Conservation (phyloP, 2,797 vertebrate species). For the Sebastes minor region DNA sequence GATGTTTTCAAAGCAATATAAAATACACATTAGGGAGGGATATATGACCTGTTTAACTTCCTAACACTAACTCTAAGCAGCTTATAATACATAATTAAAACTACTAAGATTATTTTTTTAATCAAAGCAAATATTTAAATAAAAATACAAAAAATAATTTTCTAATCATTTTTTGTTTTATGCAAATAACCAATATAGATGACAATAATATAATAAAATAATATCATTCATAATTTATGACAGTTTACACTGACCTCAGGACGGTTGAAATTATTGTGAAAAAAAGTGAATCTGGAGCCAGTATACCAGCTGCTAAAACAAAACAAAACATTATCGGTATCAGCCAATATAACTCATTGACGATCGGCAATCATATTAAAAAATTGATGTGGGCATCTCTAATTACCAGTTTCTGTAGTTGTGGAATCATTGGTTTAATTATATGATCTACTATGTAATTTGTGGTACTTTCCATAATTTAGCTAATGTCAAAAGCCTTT, state of each 20-base stretch:
- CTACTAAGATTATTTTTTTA: not conserved
- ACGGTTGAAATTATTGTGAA: not conserved
- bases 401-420: not conserved
- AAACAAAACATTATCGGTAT: not conserved
- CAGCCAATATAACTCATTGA: too few relatives aligned
- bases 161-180: too few relatives aligned
- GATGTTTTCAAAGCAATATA: not conserved
- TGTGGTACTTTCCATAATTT: not conserved
- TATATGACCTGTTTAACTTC: not conserved
- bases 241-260: not conserved
- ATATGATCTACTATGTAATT: not conserved
- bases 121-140: not conserved
- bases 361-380: too few relatives aligned
- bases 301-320: not conserved
- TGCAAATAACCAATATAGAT: not conserved
- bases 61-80: not conserved
- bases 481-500: not conserved
- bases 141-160: accelerated
- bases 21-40: not conserved
- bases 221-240: not conserved
- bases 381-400: not conserved
- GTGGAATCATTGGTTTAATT: not conserved
- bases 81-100: not conserved
- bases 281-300: too few relatives aligned
- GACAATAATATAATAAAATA: not conserved